phyloP scores from a whole-genome alignment of 2,797 vertebrate genomes.

The Halcyon leucocephala region DNA sequence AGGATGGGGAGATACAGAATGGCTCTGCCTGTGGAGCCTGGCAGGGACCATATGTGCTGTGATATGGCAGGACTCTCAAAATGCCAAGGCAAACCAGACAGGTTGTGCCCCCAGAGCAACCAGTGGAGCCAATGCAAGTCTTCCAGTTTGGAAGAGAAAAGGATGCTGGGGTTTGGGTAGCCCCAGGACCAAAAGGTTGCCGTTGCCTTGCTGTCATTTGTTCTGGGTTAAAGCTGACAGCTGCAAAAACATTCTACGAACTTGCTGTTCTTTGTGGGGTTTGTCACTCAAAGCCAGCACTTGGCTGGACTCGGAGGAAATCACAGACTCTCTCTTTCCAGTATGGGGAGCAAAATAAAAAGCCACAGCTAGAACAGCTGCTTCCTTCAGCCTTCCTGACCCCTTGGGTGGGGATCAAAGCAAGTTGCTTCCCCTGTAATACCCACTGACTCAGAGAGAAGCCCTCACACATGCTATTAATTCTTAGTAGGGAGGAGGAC shows the following conservation, averaged over 20 bases:
- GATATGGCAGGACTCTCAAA: neutral
- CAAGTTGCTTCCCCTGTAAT: neutral
- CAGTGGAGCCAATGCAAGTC: neutral
- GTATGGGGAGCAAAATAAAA: neutral
- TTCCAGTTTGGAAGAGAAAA: neutral
- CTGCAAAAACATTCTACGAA: conserved; percentile 9
- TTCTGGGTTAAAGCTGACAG: conserved; percentile 30
- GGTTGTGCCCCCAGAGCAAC: neutral
- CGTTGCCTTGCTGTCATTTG: neutral
- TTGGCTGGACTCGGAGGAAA: conserved; percentile 38
- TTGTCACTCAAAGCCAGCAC: neutral
- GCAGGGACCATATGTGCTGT: neutral
- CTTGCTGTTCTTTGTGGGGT: neutral
- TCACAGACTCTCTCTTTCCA: conserved; percentile 12
- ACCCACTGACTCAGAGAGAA: neutral
- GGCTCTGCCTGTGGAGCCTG: neutral
- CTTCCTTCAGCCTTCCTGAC: conserved; percentile 23
- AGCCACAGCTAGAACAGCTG: conserved; percentile 27
- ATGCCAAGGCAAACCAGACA: neutral
- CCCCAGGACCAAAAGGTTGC: neutral
- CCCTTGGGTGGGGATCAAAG: neutral
- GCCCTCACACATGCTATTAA: neutral
- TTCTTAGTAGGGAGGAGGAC: neutral
- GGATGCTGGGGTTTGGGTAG: neutral
- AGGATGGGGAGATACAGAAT: neutral